Evolutionary conservation across 2,888 invertebrate species (phyloP).

Genomic region (Andrena haemorrhoa): DNA sequence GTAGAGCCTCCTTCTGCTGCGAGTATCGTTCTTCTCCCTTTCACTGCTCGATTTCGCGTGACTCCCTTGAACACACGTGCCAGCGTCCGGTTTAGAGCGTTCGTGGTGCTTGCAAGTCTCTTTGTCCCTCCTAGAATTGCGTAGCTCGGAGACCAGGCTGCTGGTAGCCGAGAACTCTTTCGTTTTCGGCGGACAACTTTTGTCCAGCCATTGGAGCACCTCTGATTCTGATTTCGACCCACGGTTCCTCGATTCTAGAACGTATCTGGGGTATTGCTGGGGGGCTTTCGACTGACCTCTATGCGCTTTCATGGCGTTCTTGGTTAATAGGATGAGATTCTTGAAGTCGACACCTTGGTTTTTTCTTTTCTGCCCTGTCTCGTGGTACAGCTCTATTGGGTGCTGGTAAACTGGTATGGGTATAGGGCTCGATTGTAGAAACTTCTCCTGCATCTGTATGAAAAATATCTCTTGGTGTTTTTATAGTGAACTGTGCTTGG

Average conservation of each 20-base stretch:
- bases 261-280: conserved; percentile 66
- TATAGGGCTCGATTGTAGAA: conserved; percentile 52
- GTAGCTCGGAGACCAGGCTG: conserved; percentile 67
- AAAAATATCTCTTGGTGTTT: too few species aligned
- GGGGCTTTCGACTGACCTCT: conserved; percentile 75
- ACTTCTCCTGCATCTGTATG: conserved; percentile 64
- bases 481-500: too few species aligned
- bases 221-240: conserved; percentile 46
- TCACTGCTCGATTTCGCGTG: background rate
- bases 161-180: conserved; percentile 70
- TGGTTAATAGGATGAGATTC: conserved; percentile 82
- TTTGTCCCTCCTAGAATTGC: conserved; percentile 22
- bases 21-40: conserved; percentile 33
- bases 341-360: conserved; percentile 81
- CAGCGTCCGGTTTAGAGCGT: conserved; percentile 13
- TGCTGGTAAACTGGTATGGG: conserved; percentile 82
- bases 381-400: conserved; percentile 77
- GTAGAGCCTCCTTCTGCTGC: conserved; percentile 86
- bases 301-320: conserved; percentile 71
- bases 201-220: conserved; percentile 70
- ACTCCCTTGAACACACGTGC: background rate
- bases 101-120: conserved; percentile 28
- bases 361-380: conserved; percentile 74
- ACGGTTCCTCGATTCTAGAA: conserved; percentile 70
- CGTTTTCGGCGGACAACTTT: conserved; percentile 68